Base-by-base conservation (phyloP, 2,797 vertebrate genomes). In the Pangasius mekongensis region DNA sequence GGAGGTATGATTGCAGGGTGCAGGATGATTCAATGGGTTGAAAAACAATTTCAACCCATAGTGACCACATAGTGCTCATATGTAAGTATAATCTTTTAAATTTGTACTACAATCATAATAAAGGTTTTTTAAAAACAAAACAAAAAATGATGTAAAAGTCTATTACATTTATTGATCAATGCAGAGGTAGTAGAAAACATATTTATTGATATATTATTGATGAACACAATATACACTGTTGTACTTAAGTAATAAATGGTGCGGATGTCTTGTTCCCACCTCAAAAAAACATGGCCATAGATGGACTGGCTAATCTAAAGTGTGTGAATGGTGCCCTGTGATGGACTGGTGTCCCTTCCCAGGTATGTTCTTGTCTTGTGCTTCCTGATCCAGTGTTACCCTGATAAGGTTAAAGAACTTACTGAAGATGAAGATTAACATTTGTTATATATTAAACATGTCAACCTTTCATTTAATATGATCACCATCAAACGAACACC, bases 1-100 rank as follows among this genome's bases (percentile, higher is more conserved):
- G 89, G 69, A 90, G 87, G 88, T 83, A 87, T 94, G 94, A 96
- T 96, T 89, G 89, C 89, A 94, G 93, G 94, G 96, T 95, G 94
- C 95, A 96, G 94, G 95, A 95, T 96, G 95, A 96, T 91, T 94
- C 94, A 90, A 60, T 94, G 93, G 95, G 95, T 96, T 96, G 96
- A 96, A 95, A 96, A 96, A 96, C 95, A 9, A 16, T 43, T 83
- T 62, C 18, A 78, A 52, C 47, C 27, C 8, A 20, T 22, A 64
- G 22, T 62, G 36, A 27, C 10, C 58, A 47, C 4, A 33, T 82
- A 62, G 56, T 10, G 7, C 0, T 33, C 24, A 16, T 49, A 76
- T 54, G n/a, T 52, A 52, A 77, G 14, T 54, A 3, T 8, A 24
- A 60, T 36, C 20, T 36, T 9, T 58, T 77, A 30, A 13, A 58